Base-by-base conservation (phyloP, 37 sponge, comb jelly and placozoan genomes). In the Bolinopsis microptera region DNA sequence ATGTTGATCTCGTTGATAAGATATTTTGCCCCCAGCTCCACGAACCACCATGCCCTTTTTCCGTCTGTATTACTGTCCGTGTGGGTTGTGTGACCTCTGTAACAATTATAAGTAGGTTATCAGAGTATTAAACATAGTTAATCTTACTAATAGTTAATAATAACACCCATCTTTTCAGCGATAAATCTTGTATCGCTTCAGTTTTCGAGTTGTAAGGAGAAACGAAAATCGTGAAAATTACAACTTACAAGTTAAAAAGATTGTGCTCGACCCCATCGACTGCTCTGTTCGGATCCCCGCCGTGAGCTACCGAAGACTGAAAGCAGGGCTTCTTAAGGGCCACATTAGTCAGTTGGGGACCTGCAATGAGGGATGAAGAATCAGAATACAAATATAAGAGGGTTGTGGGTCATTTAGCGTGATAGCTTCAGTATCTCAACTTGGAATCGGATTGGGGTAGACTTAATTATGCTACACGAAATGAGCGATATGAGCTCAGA, bases 41-140 rank as follows among this genome's bases (percentile, higher is more conserved):
- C 75, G 25, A 24, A 72, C 75, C 75, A 72, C 75, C 75, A 72
- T 21, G 75, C 75, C 31, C 3, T 72, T 72, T 72, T 72, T 30
- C 31, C 31, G 31, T 72, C 75, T n/a, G 26, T 72, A 3, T 72
- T 5, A 8, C 3, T 24, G 18, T 21, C 13, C 26, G 75, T 72
- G 75, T 72, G 75, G 13, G 75, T 72, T 28, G 75, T 72, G 18
- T 72, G 5, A 24, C 75, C 75, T 30, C 75, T 72, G 31, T 8
- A 28, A n/a, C 18, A 21, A 21, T 22, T 22, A 21, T 67, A 21
- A 67, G 13, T 67, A 67, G 68, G 13, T 22, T 67, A 22, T 22
- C 13, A 13, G 13, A 67, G 18, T 67, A 67, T 67, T 67, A 67
- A 67, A 22, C 21, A 67, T 13, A 13, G 21, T n/a, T n/a, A n/a